Conservation (phyloP, 1,140 invertebrate species). For the Babylonia areolata region DNA sequence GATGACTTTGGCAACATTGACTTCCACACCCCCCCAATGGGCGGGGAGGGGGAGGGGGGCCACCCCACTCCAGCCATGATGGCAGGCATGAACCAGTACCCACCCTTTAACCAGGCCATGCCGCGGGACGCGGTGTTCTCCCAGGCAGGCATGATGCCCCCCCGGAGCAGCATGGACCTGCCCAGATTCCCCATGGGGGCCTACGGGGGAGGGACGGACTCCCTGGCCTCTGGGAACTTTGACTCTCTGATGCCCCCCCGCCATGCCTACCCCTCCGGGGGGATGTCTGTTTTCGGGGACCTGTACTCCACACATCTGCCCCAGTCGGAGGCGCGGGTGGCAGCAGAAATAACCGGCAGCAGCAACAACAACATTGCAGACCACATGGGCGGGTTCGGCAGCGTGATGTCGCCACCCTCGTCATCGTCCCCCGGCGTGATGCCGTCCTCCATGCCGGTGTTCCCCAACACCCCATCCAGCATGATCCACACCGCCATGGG, state of each 20-base stretch:
- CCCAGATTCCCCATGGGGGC: conserved; percentile 16
- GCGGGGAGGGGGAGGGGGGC: not conserved
- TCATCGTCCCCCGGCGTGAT: conserved; percentile 15
- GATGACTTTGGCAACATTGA: conserved; percentile 35
- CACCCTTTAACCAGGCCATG: conserved; percentile 8
- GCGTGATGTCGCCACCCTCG: conserved; percentile 42
- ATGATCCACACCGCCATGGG: conserved; percentile 12
- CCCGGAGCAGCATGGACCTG: conserved; percentile 36
- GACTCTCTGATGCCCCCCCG: conserved; percentile 26
- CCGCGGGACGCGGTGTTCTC: conserved; percentile 21
- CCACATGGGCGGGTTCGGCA: conserved; percentile 48
- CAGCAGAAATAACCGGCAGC: not conserved
- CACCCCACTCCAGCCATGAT: conserved; percentile 22
- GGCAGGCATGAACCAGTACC: conserved; percentile 17
- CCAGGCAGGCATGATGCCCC: conserved; percentile 5
- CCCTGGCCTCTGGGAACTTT: not conserved
- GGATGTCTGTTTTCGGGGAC: conserved; percentile 26
- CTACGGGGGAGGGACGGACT: not conserved
- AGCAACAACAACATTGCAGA: conserved; percentile 43
- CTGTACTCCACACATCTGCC: conserved; percentile 15
- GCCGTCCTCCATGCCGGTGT: conserved; percentile 28
- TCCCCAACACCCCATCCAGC: conserved; percentile 33
- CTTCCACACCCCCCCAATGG: conserved; percentile 21
- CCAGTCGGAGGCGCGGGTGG: not conserved
- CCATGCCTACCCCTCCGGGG: conserved; percentile 15